Base-by-base conservation (phyloP, 2,888 invertebrate species). In the Monoplex corrugatus region DNA sequence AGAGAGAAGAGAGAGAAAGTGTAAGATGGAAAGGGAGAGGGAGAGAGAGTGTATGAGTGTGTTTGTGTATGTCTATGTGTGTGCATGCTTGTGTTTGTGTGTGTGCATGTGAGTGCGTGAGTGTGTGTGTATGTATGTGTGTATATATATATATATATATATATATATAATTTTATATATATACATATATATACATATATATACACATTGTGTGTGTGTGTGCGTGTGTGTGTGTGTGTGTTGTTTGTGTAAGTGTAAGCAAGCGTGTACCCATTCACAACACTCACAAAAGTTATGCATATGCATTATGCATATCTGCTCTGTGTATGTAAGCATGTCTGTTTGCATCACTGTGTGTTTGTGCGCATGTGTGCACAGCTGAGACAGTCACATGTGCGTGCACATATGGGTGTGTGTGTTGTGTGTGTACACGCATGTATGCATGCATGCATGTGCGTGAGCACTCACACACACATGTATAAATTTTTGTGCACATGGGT, bases 61-160 rank as follows among this genome's bases (percentile, higher is more conserved):
- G 10, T 50, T 19, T 50, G 68, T 28, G 68, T 68, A n/a, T 68
- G 68, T 68, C 23, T 68, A n/a, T 68, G 6, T 68, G 1, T 68
- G 68, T 68, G 68, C 28, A 2, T 68, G 5, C 28, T 16, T 68
- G 68, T 50, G 50, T 50, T 10, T 10, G 50, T 19, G 50, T 50
- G 50, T 50, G 50, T 50, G 50, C 50, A 19, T 50, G 50, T 50
- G 50, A 28, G 72, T 72, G 72, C n/a, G 72, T 72, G 72, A 28
- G 72, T 72, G 72, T 72, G 72, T 72, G 72, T 72, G 72, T 72
- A n/a, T 72, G 72, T 72, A n/a, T 2, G 72, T 72, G 72, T 72
- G 68, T 68, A n/a, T 28, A n/a, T 72, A n/a, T 72, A n/a, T 72
- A 10, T 72, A 8, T 28, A n/a, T 28, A 8, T 28, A 10, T n/a